Evolutionary conservation across 2,797 vertebrate genomes (phyloP), one percentile per base, ranked within the genome.

Genomic region (Arvicola amphibius): DNA sequence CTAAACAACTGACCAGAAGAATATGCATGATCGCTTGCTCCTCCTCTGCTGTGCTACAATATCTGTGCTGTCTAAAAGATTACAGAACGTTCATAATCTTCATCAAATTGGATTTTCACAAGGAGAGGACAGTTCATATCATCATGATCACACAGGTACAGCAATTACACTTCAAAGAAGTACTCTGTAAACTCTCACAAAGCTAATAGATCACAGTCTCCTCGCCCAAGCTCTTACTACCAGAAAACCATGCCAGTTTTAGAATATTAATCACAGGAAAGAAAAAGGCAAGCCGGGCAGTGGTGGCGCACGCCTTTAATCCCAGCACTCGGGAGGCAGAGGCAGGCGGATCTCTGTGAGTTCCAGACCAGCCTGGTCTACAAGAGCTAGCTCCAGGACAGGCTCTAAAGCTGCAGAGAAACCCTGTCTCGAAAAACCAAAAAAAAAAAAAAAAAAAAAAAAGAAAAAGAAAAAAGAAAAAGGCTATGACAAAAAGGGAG

Each of bases 1-100:
- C 92, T 89, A 84, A 90, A 94, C 17, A 93, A 92, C 90, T 56
- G 77, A 67, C 56, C 19, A 65, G 77, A 61, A 76, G 76, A 95
- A n/a, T 65, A 63, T 21, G 34, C 12, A 32, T 9, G 32, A 53
- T 32, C 53, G 19, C 29, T 63, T 53, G 12, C 8, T 81, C 27
- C 73, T 37, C 32, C 81, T 63, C 51, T 80, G 4, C 10, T 19
- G 40, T 27, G 74, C n/a, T 43, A 46, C 23, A 94, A 85, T 88
- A 91, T 81, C 23, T 14, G 13, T 23, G 71, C 77, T 88, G 37
- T 87, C n/a, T 89, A 77, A 94, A 94, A 93, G 77, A 59, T 61
- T 61, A 77, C 0, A 69, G 79, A 63, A 85, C 29, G 65, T 40
- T 78, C 65, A 32, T 11, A 97, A 37, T 23, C 11, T 61, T 73